A percentile compares a stretch with the other conserved stretches of the same genome.
phyloP scores from a whole-genome alignment of 2,797 vertebrate genomes.

The Mionectes olivaceus region DNA sequence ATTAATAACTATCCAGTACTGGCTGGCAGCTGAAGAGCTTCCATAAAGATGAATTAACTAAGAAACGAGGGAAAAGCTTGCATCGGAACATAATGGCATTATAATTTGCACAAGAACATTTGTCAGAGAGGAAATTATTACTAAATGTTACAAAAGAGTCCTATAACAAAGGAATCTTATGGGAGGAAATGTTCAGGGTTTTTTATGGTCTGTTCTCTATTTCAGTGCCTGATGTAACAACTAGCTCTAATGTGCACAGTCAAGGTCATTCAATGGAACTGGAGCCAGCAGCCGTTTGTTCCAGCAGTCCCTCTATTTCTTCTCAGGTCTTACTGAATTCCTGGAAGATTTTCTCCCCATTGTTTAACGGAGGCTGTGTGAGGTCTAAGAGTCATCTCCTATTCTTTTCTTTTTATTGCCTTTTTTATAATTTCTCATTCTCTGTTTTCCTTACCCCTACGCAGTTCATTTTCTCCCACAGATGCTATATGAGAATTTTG shows the following conservation, averaged over 20 bases:
- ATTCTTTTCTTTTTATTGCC: constrained; percentile 50
- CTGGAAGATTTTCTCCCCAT: constrained; percentile 64
- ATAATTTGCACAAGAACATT: constrained; percentile 67
- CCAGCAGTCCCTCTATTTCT: constrained; percentile 59
- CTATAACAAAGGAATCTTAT: constrained; percentile 65
- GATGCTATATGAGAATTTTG: background rate
- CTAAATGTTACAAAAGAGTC: constrained; percentile 64
- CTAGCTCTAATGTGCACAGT: constrained; percentile 44
- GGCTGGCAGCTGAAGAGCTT: constrained; percentile 44
- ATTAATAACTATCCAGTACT: constrained; percentile 30
- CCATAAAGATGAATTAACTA: constrained; percentile 55
- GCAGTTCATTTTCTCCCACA: background rate
- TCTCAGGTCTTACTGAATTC: constrained; percentile 64
- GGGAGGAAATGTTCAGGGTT: constrained; percentile 68
- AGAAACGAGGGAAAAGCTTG: constrained; percentile 20
- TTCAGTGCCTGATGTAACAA: constrained; percentile 67
- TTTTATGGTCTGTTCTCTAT: constrained; percentile 70
- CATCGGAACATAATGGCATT: constrained; percentile 60
- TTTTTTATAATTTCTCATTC: constrained; percentile 8
- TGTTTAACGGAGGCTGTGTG: constrained; percentile 70
- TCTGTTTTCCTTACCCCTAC: background rate
- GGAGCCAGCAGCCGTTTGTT: constrained; percentile 68
- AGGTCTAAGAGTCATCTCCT: constrained; percentile 60
- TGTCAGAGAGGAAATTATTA: constrained; percentile 71
- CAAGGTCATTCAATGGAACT: constrained; percentile 49